Conservation (phyloP, 2,888 invertebrate genomes). For the Liposcelis brunnea region DNA sequence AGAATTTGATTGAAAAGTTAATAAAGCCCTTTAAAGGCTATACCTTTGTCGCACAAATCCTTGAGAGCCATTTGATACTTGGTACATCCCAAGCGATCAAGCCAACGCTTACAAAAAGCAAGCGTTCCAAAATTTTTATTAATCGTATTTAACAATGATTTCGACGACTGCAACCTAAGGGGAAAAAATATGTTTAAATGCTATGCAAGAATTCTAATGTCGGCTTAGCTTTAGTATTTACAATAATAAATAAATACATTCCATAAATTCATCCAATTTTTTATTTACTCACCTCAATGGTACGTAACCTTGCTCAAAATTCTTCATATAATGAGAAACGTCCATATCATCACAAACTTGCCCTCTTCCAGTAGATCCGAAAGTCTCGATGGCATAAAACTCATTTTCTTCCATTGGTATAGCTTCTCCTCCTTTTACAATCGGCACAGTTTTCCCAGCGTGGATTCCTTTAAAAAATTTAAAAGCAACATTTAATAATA, state of each 20-base stretch:
- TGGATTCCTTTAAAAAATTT: conserved; percentile 45
- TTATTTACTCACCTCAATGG: conserved; percentile 50
- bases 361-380: conserved; percentile 91
- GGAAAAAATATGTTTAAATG: conserved; percentile 14
- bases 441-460: conserved; percentile 97
- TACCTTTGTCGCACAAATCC: conserved; percentile 90
- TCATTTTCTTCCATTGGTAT: conserved; percentile 98
- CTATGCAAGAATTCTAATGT: not conserved
- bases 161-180: conserved; percentile 74
- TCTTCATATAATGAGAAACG: conserved; percentile 99
- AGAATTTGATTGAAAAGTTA: not conserved
- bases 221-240: not conserved
- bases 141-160: conserved; percentile 75
- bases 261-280: conserved; percentile 5
- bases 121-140: conserved; percentile 95
- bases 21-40: conserved; percentile 3
- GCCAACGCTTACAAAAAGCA: conserved; percentile 97
- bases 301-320: conserved; percentile 78
- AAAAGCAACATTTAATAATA: conserved; percentile 9
- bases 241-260: conserved; percentile 8
- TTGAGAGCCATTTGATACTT: conserved; percentile 98
- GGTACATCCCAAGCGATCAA: conserved; percentile 90
- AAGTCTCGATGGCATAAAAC: conserved; percentile 98
- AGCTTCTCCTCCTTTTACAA: conserved; percentile 96
- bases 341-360: conserved; percentile 98